Evolutionary conservation across 2,797 vertebrate genomes (phyloP), one percentile per base, ranked within the genome.

Genomic region (Chelmon rostratus): DNA sequence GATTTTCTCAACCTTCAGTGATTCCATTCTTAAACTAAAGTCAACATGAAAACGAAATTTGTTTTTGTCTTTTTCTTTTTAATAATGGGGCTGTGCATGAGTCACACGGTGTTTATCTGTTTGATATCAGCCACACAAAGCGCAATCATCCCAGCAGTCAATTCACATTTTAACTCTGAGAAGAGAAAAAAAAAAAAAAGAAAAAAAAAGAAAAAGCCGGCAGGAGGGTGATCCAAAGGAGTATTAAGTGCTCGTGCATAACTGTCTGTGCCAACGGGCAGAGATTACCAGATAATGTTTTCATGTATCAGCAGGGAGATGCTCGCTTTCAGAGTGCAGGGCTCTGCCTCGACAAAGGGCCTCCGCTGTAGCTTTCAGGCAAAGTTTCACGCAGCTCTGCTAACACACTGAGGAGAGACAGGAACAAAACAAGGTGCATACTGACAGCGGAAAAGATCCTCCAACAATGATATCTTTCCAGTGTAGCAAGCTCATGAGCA

Each of bases 211-310:
- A 33, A 61, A 37, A 53, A 76, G 21, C 18, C 61, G 2, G 67
- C 77, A 52, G 74, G 76, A 80, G 70, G 58, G 53, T 76, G 78
- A 87, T 87, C 86, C 47, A 35, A 38, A 80, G 31, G 67, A 81
- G 84, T 44, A 80, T 89, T 81, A 89, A 85, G 66, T 80, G 76
- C 74, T 90, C 78, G 86, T 83, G 85, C 90, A 89, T 79, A 85
- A 73, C 10, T 52, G 74, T 70, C 68, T 74, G 71, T 10, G 84
- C 85, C 88, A 72, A 76, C 53, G 62, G 87, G 73, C 88, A 88
- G 42, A 89, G 88, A 88, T 91, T 88, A 89, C 52, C 80, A 81
- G 84, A 89, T 87, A 85, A 83, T 84, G 87, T 90, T 87, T 86
- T 70, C 74, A 35, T 82, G 86, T 79, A 80, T 21, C 67, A 37